Conservation (phyloP, 2,888 invertebrate genomes). For the Oligia strigilis region DNA sequence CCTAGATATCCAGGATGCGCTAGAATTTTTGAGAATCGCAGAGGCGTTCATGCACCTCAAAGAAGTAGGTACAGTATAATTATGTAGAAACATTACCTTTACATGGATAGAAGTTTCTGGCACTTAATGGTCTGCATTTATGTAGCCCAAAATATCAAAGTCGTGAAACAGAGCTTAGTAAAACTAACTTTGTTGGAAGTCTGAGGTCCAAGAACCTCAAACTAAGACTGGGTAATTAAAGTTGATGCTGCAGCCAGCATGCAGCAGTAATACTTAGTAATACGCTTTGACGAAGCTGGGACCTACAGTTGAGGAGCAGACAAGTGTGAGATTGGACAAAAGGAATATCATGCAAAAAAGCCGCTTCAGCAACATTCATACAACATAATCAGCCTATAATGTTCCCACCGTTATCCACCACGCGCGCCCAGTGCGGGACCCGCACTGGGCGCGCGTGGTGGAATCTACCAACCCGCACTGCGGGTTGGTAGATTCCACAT, state of each 20-base stretch:
- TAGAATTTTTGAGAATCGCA: neutral
- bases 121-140: neutral
- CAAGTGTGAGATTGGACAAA: neutral
- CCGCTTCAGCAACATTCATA: too few relatives aligned
- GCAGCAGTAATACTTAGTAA: neutral
- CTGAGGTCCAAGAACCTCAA: slow-evolving; percentile 1
- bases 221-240: slow-evolving; percentile 16
- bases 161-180: slow-evolving; percentile 9
- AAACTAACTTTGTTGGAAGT: slow-evolving; percentile 9
- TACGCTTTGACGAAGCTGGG: neutral
- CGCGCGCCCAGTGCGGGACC: too few relatives aligned
- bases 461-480: too few relatives aligned
- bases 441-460: too few relatives aligned
- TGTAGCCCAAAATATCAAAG: neutral
- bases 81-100: neutral
- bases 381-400: too few relatives aligned
- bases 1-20: neutral
- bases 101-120: neutral
- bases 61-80: neutral
- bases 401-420: too few relatives aligned
- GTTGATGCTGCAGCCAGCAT: neutral
- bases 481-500: too few relatives aligned
- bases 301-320: neutral
- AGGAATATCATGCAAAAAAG: neutral
- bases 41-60: neutral